Conservation (phyloP, 2,888 invertebrate species). For the Acronicta leporina region DNA sequence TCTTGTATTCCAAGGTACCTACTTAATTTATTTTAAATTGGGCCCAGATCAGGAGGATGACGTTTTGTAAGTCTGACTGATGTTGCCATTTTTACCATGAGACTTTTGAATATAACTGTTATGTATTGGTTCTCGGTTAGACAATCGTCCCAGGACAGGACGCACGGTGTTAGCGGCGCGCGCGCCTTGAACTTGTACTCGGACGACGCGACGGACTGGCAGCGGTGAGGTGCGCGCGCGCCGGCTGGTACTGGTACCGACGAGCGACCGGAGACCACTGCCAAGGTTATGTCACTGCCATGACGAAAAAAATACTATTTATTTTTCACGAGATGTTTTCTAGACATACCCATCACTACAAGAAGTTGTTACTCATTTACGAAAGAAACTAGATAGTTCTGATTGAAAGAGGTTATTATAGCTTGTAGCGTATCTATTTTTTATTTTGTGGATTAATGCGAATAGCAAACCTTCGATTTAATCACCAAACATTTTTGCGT, state of each 20-base stretch:
- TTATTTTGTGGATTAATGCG: too few species aligned
- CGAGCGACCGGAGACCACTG: neutral
- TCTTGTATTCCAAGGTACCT: too few species aligned
- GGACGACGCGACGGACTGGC: constrained; percentile 9
- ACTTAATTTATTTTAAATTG: too few species aligned
- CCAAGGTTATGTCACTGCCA: constrained; percentile 11
- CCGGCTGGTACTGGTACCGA: neutral
- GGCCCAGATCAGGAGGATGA: too few species aligned
- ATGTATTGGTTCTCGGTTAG: neutral
- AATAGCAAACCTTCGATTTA: too few species aligned
- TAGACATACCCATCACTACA: neutral
- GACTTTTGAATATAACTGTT: constrained; percentile 1
- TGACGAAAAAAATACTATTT: constrained; percentile 2
- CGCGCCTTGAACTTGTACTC: constrained; percentile 31
- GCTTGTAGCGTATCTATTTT: too few species aligned
- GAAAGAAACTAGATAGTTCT: neutral
- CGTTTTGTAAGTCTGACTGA: too few species aligned
- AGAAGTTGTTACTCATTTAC: neutral
- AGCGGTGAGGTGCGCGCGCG: neutral
- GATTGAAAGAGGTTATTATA: too few species aligned
- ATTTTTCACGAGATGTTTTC: neutral
- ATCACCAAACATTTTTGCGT: too few species aligned
- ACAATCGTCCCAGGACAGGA: neutral
- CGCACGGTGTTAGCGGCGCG: constrained; percentile 4
- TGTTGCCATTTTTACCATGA: neutral